These are phyloP conservation scores for Lytechinus pictus DNA, from an alignment of 35 echinoderm and acorn worm species.

Conservation along the genomic window DNA sequence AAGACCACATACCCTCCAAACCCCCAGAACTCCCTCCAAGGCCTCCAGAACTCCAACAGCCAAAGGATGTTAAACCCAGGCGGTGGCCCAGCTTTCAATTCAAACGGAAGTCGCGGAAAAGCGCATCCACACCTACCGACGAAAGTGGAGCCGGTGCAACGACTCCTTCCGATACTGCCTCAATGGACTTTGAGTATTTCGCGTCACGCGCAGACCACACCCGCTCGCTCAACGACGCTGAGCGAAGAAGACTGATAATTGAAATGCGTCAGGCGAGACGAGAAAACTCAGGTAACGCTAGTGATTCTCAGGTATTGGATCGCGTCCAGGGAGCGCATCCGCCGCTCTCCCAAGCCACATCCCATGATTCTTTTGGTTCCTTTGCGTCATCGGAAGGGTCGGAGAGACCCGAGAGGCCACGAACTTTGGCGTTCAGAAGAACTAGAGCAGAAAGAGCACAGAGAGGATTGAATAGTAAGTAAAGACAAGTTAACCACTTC, in stretches of 20 bases:
- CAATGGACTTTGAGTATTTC: conserved; percentile 70
- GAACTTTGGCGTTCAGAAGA: conserved; percentile 68
- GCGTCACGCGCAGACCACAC: conserved; percentile 66
- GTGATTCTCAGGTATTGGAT: conserved; percentile 74
- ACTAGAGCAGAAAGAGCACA: conserved; percentile 70
- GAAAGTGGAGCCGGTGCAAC: conserved; percentile 80
- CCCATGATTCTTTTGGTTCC: conserved; percentile 71
- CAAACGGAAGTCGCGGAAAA: conserved; percentile 80
- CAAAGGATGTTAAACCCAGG: conserved; percentile 44
- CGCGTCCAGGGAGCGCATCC: not conserved
- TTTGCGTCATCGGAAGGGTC: conserved; percentile 74
- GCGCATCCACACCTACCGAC: conserved; percentile 81
- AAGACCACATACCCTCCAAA: conserved; percentile 52
- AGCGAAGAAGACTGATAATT: conserved; percentile 72
- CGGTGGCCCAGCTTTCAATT: conserved; percentile 81
- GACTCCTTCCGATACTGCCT: conserved; percentile 81
- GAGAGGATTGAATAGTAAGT: conserved; percentile 79
- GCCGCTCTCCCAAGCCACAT: conserved; percentile 40
- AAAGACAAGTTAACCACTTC: not conserved
- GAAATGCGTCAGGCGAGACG: conserved; percentile 70
- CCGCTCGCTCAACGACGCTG: conserved; percentile 67
- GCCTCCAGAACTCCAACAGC: not conserved
- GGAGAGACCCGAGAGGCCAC: conserved; percentile 66
- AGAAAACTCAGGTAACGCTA: conserved; percentile 59
- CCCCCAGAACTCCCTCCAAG: not conserved